A percentile compares a stretch with the other conserved stretches of the same genome.
These are phyloP conservation scores for Nephila pilipes DNA, from an alignment of 1,140 invertebrate species.

Conservation along the genomic window DNA sequence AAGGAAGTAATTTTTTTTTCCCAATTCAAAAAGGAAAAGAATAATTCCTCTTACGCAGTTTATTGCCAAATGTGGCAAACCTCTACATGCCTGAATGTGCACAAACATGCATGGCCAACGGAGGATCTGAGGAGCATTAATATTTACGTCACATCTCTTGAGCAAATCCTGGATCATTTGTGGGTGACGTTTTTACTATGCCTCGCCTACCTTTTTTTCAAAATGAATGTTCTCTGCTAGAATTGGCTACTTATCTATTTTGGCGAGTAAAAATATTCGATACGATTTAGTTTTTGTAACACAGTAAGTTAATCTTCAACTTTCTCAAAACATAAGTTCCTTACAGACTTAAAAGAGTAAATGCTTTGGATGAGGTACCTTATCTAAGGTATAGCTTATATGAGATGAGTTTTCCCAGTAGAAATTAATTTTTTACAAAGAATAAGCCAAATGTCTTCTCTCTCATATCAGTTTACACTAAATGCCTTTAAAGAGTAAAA, in stretches of 20 bases:
- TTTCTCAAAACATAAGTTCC: too few relatives aligned
- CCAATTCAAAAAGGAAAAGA: neutral
- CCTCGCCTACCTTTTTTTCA: conserved; percentile 38
- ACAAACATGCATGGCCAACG: neutral
- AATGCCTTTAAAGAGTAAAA: too few relatives aligned
- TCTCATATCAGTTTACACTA: too few relatives aligned
- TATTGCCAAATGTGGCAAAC: neutral
- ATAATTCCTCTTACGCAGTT: neutral
- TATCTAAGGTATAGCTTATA: too few relatives aligned
- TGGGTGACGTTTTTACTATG: conserved; percentile 9
- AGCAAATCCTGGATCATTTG: conserved; percentile 27
- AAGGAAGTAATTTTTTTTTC: neutral
- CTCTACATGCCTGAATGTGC: neutral
- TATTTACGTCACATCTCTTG: conserved; percentile 39
- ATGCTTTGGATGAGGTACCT: too few relatives aligned
- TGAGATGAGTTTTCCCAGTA: too few relatives aligned
- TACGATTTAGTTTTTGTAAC: too few relatives aligned
- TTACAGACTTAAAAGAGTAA: too few relatives aligned
- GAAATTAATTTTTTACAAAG: too few relatives aligned
- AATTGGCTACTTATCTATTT: neutral
- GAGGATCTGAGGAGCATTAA: neutral
- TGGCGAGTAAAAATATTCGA: neutral
- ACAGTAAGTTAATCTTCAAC: too few relatives aligned
- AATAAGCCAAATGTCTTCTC: too few relatives aligned
- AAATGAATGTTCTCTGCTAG: neutral